Evolutionary conservation across 2,113 vertebrate species (phyloP), one percentile per base, ranked within the genome.

Genomic region (Nerophis lumbriciformis): DNA sequence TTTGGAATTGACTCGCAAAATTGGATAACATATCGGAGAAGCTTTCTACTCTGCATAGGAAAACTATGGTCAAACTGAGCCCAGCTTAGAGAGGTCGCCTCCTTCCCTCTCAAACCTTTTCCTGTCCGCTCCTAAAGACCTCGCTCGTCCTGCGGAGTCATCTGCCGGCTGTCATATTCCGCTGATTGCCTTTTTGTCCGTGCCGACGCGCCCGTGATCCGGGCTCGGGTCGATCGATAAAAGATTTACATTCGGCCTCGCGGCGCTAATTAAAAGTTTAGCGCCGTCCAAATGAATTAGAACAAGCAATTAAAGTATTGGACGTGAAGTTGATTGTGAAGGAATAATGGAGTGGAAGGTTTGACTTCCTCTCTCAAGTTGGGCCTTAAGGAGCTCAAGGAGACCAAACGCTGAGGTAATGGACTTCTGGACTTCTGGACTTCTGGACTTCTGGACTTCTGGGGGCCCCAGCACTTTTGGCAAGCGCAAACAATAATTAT

Each of bases 231-330:
- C 61, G 66, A 55, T 76, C 75, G 72, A 71, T 78, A 57, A 71
- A 47, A 54, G 70, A 73, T 76, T 79, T 76, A 76, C 53, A 36
- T 21, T 53, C 56, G 11, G 52, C 53, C 63, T 59, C 36, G 65
- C 55, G 77, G 61, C 55, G 66, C 48, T 65, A 73, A 71, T 71
- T 53, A 61, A 16, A 69, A 44, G 15, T 59, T 44, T 47, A 35
- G 42, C 19, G 19, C 39, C 44, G 19, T 44, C 15, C 7, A 13
- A 28, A 44, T 59, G 39, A 28, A 59, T 59, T 47, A 28, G 12
- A 59, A 47, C 6, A 35, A 44, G 13, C 56, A 8, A 57, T 65
- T 38, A n/a, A 55, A n/a, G 15, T 4, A 11, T n/a, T 55, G 36
- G 10, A 28, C 3, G 14, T 4, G 35, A 8, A 2, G 52, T 53